phyloP scores from a whole-genome alignment of 1,140 invertebrate species.

The Neodiprion fabricii region DNA sequence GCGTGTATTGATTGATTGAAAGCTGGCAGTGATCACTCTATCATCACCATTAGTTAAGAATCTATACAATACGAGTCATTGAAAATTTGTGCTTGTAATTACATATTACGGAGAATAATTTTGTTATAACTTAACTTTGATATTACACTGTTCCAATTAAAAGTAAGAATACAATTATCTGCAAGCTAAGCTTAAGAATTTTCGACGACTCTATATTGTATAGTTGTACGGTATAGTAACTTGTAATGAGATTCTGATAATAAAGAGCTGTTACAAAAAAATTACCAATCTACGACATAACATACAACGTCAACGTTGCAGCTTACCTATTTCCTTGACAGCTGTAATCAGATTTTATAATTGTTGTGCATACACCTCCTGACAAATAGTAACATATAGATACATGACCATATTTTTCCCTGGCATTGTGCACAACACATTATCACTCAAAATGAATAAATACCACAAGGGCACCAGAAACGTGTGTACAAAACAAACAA shows the following conservation, averaged over 20 bases:
- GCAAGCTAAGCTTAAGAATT: neutral
- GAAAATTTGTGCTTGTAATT: slow-evolving; percentile 6
- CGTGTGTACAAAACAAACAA: slow-evolving; percentile 49
- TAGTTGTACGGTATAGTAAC: neutral
- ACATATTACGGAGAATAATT: neutral
- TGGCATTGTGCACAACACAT: slow-evolving; percentile 33
- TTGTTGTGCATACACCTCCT: slow-evolving; percentile 41
- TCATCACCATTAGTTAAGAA: slow-evolving; percentile 46
- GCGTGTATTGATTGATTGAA: slow-evolving; percentile 25
- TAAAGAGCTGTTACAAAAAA: slow-evolving; percentile 25
- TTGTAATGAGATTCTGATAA: neutral
- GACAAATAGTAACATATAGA: slow-evolving; percentile 1
- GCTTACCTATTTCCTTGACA: slow-evolving; percentile 62
- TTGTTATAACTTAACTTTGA: neutral
- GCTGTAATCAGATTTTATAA: slow-evolving; percentile 58
- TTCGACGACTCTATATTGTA: neutral
- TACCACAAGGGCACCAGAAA: slow-evolving; percentile 34
- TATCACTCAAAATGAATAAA: slow-evolving; percentile 34
- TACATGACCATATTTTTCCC: neutral
- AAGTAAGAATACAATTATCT: neutral
- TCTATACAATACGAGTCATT: slow-evolving; percentile 6
- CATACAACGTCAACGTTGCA: slow-evolving; percentile 51
- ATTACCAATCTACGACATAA: slow-evolving; percentile 45
- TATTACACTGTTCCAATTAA: neutral
- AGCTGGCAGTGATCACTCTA: slow-evolving; percentile 48